Base-by-base conservation (phyloP, 2,113 vertebrate species). In the Zootoca vivipara region DNA sequence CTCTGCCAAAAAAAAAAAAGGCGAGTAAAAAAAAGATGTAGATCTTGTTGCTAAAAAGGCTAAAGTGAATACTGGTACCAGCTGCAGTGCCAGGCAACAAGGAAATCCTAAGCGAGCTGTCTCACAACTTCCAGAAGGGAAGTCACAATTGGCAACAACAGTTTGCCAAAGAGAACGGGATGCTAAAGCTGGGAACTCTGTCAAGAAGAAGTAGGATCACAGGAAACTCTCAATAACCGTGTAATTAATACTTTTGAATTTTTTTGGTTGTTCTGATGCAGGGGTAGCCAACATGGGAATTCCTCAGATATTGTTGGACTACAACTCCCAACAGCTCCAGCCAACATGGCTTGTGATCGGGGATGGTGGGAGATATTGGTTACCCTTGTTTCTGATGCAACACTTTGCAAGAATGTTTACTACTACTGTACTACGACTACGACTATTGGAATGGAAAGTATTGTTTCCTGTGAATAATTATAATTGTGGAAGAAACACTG, bases 121-220 rank as follows among this genome's bases (percentile, higher is more conserved):
- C 62, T 64, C 40, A 30, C 64, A 2, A 42, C 0, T 0, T 65
- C 8, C 86, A 69, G 65, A n/a, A 89, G 20, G 42, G 12, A 0
- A 1, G 5, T 46, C 77, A 52, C 13, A 7, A 12, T 12, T 52
- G 64, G 28, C 28, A 65, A 65, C 70, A 28, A 87, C 28, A 72
- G 4, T 1, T 33, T 75, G 40, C 87, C 75, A 85, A 62, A 7
- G n/a, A 79, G 40, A 42, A 56, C 78, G 28, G 42, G 70, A 40
- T 16, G 0, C 20, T 35, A 78, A 72, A 35, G n/a, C 46, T 52
- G 77, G 79, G 33, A 87, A 72, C 30, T 58, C 65, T 75, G n/a
- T 75, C 35, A 18, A 0, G 0, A 82, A 24, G 69, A 72, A 30
- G 20, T 35, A 78, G 35, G 9, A 52, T n/a, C 28, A 46, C 40